Percentiles rank a stretch among this genome's conserved stretches.
These are phyloP conservation scores for Hydroisotoma schaefferi DNA, from an alignment of 2,888 invertebrate genomes.

Conservation along the genomic window DNA sequence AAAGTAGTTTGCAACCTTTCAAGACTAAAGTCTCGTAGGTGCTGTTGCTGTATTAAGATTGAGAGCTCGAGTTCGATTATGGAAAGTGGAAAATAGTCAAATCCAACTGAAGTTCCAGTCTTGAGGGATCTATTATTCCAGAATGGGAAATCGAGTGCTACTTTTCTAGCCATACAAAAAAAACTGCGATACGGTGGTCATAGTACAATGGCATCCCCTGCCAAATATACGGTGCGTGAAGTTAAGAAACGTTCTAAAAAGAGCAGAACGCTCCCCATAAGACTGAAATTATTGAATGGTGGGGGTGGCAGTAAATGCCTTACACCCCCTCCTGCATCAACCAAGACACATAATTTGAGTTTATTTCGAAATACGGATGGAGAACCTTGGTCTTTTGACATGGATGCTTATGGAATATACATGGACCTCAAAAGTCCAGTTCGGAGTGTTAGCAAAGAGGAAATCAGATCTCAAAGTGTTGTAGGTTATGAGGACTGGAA, in stretches of 20 bases:
- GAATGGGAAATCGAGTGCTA: not conserved
- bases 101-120: no score
- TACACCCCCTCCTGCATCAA: constrained; percentile 33
- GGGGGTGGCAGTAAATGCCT: constrained; percentile 17
- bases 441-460: constrained; percentile 31
- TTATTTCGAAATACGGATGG: constrained; percentile 41
- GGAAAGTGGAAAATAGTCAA: no score
- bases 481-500: constrained; percentile 17
- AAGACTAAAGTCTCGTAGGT: no score
- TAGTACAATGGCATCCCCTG: constrained; percentile 23
- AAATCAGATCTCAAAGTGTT: constrained; percentile 28
- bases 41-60: no score
- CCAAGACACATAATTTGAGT: constrained; percentile 33
- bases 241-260: constrained; percentile 48
- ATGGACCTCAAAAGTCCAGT: constrained; percentile 32
- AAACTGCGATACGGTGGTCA: no score
- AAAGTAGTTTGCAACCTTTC: no score
- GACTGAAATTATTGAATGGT: constrained; percentile 35
- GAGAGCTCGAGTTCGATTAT: no score
- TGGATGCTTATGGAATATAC: constrained; percentile 46
- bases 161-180: not conserved
- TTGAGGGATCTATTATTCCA: constrained; percentile 9
- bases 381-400: constrained; percentile 45
- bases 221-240: constrained; percentile 46
- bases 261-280: constrained; percentile 46